A percentile compares a stretch with the other conserved stretches of the same genome.
These are phyloP conservation scores for Diorhabda carinulata DNA, from an alignment of 1,140 invertebrate species.

Conservation along the genomic window DNA sequence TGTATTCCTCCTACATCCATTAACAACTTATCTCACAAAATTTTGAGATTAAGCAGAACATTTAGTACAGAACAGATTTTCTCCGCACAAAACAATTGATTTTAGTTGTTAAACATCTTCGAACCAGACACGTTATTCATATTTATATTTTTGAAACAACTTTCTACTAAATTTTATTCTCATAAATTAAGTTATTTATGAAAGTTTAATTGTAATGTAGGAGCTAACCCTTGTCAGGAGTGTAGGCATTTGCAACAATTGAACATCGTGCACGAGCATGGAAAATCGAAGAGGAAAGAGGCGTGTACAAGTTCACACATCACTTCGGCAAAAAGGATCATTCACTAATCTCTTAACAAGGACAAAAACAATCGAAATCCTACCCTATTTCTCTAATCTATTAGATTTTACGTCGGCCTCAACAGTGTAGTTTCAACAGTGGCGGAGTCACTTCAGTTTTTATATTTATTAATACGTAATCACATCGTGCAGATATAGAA, in stretches of 20 bases:
- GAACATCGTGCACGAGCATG: neutral
- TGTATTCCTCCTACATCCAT: no score
- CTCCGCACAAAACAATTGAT: no score
- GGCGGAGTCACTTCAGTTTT: neutral
- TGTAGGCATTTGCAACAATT: neutral
- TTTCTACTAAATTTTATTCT: no score
- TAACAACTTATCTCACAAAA: no score
- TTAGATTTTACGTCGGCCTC: conserved; percentile 13
- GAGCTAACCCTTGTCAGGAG: neutral
- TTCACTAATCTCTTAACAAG: conserved; percentile 44
- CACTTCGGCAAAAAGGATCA: conserved; percentile 41
- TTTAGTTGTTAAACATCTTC: no score
- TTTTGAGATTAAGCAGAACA: no score
- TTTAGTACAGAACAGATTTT: no score
- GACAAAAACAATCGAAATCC: conserved; percentile 44
- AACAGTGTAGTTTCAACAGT: neutral
- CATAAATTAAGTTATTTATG: no score
- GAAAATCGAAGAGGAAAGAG: conserved; percentile 13
- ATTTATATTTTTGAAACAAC: no score
- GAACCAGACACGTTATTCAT: no score
- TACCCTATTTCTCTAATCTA: conserved; percentile 28
- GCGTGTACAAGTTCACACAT: conserved; percentile 43
- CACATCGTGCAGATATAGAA: no score
- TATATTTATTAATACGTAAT: no score
- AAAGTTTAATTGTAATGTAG: neutral